Conservation (phyloP, 30 jellyfish, hydroid and myxozoan genomes). For the Rhopilema esculentum region DNA sequence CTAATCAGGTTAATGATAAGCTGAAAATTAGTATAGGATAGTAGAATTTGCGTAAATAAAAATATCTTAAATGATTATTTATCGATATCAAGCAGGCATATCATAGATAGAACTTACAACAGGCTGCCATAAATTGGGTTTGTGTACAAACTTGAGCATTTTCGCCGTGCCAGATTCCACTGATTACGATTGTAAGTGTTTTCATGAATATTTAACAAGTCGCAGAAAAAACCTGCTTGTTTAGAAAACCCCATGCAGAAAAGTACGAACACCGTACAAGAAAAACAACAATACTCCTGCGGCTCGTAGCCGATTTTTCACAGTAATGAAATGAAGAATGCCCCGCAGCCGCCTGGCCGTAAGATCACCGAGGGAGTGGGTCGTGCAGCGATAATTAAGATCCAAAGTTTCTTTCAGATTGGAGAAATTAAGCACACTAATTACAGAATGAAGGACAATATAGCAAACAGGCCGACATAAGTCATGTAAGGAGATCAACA, state of each 20-base stretch:
- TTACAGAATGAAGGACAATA: background rate
- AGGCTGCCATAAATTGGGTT: background rate
- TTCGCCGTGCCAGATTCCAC: background rate
- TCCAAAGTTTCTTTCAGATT: background rate
- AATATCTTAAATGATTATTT: background rate
- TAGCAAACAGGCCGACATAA: background rate
- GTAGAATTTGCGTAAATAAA: background rate
- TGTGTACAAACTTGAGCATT: background rate
- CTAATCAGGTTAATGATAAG: background rate
- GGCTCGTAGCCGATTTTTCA: background rate
- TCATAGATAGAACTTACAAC: background rate
- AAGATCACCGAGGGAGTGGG: background rate
- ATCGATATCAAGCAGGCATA: background rate
- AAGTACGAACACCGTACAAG: background rate
- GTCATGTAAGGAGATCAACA: background rate
- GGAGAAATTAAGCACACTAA: background rate
- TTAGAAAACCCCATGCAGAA: background rate
- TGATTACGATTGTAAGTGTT: background rate
- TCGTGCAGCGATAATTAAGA: background rate
- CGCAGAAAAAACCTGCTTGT: background rate
- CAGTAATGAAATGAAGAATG: background rate
- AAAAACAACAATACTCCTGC: background rate
- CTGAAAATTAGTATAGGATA: background rate
- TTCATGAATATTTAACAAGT: background rate
- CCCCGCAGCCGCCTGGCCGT: background rate